Conservation (phyloP, 1,140 invertebrate genomes). For the Colletes gigas region DNA sequence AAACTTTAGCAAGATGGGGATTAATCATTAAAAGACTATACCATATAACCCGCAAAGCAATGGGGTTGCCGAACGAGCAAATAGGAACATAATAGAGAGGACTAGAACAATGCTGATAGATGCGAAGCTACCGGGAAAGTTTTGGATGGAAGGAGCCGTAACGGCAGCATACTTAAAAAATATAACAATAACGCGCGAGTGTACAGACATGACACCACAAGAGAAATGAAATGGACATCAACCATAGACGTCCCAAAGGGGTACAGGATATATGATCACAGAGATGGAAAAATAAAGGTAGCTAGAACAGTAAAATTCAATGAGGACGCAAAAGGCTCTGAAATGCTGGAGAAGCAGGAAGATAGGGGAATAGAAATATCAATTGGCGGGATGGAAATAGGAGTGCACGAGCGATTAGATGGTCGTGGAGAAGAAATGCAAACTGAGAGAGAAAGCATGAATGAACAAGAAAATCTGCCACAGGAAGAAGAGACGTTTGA, state of each 20-base stretch:
- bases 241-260: not conserved
- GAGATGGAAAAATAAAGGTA: too few relatives aligned
- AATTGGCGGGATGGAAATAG: not conserved
- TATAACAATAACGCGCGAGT: too few relatives aligned
- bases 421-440: not conserved
- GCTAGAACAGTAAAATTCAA: too few relatives aligned
- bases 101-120: not conserved
- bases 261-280: not conserved
- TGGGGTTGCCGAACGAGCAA: not conserved
- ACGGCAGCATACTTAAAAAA: not conserved
- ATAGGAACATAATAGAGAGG: not conserved
- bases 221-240: not conserved
- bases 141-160: not conserved
- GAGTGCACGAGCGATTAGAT: too few relatives aligned
- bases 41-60: slow-evolving; percentile 1
- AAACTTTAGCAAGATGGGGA: not conserved
- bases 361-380: not conserved
- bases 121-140: not conserved
- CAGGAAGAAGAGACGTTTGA: too few relatives aligned
- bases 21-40: not conserved
- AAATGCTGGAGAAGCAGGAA: not conserved
- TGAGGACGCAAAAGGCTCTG: not conserved
- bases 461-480: not conserved
- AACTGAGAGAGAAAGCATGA: not conserved
- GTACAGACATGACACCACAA: not conserved